phyloP scores from a whole-genome alignment of 1,140 invertebrate genomes.

The Diprion similis region DNA sequence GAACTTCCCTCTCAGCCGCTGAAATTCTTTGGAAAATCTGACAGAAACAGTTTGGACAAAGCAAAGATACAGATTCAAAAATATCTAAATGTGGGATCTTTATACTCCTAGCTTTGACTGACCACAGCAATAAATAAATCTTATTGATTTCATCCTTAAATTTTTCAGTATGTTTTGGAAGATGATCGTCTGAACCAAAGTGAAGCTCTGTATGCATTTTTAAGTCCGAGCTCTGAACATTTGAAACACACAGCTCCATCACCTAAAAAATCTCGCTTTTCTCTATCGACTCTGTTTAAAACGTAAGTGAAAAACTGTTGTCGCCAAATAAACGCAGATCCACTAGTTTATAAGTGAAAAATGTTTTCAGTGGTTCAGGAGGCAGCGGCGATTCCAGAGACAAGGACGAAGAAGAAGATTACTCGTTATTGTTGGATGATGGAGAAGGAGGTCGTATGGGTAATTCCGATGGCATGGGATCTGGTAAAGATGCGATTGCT shows the following conservation, averaged over 20 bases:
- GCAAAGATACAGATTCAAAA: slow-evolving; percentile 84
- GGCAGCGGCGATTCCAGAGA: slow-evolving; percentile 58
- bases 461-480: slow-evolving; percentile 62
- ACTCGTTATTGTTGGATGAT: slow-evolving; percentile 73
- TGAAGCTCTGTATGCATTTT: slow-evolving; percentile 87
- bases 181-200: slow-evolving; percentile 87
- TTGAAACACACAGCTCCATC: slow-evolving; percentile 78
- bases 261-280: slow-evolving; percentile 85
- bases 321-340: slow-evolving; percentile 29
- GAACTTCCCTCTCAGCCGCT: slow-evolving; percentile 82
- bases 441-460: slow-evolving; percentile 45
- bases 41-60: slow-evolving; percentile 80
- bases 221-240: slow-evolving; percentile 88
- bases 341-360: slow-evolving; percentile 12
- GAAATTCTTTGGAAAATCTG: slow-evolving; percentile 81
- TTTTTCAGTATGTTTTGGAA: slow-evolving; percentile 79
- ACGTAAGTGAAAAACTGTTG: slow-evolving; percentile 62
- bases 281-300: slow-evolving; percentile 85
- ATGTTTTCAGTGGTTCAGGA: slow-evolving; percentile 38
- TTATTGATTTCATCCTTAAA: slow-evolving; percentile 19
- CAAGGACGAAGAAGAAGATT: slow-evolving; percentile 74
- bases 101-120: slow-evolving; percentile 29
- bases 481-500: slow-evolving; percentile 82
- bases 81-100: slow-evolving; percentile 77
- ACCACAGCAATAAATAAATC: slow-evolving; percentile 16